Evolutionary conservation across 2,113 vertebrate species (phyloP).

Genomic region (Enhydra lutris): DNA sequence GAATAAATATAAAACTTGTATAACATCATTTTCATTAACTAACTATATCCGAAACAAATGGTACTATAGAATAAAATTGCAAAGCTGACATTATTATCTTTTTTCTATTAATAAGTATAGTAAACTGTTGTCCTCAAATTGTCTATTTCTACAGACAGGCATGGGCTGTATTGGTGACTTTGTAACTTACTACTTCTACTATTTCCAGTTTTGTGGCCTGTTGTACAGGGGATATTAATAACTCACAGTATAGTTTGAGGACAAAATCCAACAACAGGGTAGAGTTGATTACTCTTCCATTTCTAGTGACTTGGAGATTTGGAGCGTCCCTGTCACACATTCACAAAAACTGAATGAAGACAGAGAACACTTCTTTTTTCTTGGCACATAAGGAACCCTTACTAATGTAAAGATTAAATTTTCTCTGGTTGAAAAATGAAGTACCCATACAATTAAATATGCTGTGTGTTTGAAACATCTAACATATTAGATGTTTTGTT

Average conservation of each 20-base stretch:
- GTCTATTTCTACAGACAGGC: background rate
- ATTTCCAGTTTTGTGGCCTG: background rate
- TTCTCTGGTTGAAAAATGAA: background rate
- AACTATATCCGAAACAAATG: background rate
- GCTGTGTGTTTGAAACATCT: background rate
- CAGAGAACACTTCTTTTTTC: background rate
- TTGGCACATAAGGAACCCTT: background rate
- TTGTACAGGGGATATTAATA: background rate
- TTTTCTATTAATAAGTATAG: background rate
- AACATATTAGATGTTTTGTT: background rate
- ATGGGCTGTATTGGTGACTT: background rate
- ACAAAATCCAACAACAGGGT: background rate
- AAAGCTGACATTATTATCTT: background rate
- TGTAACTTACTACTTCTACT: background rate
- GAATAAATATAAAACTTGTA: background rate
- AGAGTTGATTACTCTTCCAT: background rate
- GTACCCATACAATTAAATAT: background rate
- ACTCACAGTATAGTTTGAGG: background rate
- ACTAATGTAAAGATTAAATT: background rate
- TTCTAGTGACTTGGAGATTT: background rate
- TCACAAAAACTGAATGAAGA: background rate
- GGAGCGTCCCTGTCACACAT: background rate
- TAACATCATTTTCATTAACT: background rate
- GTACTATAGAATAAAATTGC: background rate
- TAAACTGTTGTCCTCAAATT: background rate